These are phyloP conservation scores for Agrypnus murinus DNA, from an alignment of 2,888 invertebrate genomes.

Conservation along the genomic window DNA sequence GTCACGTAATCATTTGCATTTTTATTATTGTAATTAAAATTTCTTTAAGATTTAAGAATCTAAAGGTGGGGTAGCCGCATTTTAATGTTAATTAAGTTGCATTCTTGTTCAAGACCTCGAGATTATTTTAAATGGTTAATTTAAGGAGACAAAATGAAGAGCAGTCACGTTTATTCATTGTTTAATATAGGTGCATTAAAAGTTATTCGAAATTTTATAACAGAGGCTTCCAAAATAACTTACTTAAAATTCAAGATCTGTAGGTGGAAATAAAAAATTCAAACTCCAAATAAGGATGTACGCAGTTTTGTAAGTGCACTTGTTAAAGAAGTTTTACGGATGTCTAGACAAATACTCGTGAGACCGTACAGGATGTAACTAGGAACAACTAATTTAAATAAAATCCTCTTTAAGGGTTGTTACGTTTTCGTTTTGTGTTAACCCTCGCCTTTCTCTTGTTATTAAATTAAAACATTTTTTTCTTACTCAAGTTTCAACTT, in stretches of 20 bases:
- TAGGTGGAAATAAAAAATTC: background rate
- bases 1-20: constrained; percentile 30
- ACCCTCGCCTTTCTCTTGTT: no score
- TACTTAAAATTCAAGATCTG: background rate
- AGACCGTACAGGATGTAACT: constrained; percentile 17
- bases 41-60: constrained; percentile 19
- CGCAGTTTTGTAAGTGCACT: background rate
- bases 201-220: no score
- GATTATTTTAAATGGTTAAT: constrained; percentile 24
- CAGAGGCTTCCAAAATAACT: background rate
- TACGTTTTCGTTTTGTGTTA: no score
- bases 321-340: constrained; percentile 9
- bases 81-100: constrained; percentile 27
- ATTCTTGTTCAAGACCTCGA: background rate
- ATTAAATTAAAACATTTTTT: no score
- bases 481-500: no score
- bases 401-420: constrained; percentile 7
- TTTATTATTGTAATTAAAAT: constrained; percentile 26
- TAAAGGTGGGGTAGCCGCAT: background rate
- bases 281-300: constrained; percentile 3
- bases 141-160: constrained; percentile 12
- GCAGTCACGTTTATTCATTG: constrained; percentile 12
- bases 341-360: constrained; percentile 19
- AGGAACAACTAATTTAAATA: constrained; percentile 15
- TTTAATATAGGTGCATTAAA: no score